phyloP scores from a whole-genome alignment of 2,888 invertebrate species.

The Aproaerema taeniolella region DNA sequence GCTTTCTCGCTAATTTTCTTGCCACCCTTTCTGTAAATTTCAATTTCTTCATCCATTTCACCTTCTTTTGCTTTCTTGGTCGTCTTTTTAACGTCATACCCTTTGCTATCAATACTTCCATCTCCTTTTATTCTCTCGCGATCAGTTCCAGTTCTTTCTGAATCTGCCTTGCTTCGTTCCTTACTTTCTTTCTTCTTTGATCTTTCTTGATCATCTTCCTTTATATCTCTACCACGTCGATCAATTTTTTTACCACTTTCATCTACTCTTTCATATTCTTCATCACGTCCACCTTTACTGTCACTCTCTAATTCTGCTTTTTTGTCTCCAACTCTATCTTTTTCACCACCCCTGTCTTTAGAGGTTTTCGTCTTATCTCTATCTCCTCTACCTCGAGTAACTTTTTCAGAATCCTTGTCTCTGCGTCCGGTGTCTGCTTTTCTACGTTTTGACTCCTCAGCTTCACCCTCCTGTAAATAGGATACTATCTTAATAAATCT shows the following conservation, averaged over 20 bases:
- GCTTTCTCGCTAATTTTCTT: constrained; percentile 1
- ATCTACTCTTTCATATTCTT: neutral
- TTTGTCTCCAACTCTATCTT: neutral
- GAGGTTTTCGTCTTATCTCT: neutral
- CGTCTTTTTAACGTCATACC: neutral
- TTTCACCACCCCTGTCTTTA: too few relatives aligned
- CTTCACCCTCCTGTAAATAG: too few relatives aligned
- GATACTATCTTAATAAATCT: too few relatives aligned
- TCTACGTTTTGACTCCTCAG: too few relatives aligned
- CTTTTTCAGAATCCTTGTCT: neutral
- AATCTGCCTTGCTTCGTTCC: constrained; percentile 4
- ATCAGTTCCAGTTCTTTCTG: constrained; percentile 1
- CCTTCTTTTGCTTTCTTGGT: neutral
- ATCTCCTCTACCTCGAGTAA: neutral
- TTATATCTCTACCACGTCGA: neutral
- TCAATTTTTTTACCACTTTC: neutral
- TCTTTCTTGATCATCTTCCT: constrained; percentile 1
- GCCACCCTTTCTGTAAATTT: constrained; percentile 2
- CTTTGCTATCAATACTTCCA: constrained; percentile 8
- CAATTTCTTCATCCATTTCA: neutral
- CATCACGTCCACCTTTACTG: neutral
- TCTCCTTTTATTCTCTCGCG: constrained; percentile 11
- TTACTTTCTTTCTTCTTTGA: constrained; percentile 2
- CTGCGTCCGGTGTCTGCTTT: too few relatives aligned
- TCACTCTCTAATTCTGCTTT: neutral